Conservation (phyloP, 2,797 vertebrate species). For the Balearica regulorum region DNA sequence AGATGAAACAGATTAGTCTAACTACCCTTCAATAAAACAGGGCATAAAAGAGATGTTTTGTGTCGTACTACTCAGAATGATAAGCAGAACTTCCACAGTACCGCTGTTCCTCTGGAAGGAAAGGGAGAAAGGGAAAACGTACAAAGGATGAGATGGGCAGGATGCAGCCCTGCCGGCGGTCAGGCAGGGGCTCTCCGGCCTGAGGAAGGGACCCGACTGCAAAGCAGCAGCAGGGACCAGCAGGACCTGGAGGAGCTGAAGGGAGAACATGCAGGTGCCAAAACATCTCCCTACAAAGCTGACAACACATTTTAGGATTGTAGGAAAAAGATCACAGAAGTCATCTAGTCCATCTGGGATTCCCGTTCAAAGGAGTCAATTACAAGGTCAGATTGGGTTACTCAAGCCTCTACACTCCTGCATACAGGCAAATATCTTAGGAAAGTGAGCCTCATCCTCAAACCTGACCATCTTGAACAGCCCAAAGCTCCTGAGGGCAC, state of each 20-base stretch:
- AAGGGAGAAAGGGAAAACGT: not conserved
- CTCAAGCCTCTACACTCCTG: not conserved
- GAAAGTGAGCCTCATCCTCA: not conserved
- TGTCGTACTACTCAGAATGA: not conserved
- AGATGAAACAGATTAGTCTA: not conserved
- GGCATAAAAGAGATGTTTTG: not conserved
- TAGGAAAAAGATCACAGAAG: not conserved
- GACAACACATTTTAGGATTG: not conserved
- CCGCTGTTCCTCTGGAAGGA: not conserved
- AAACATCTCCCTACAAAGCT: not conserved
- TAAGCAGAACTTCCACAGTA: not conserved
- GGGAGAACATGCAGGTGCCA: not conserved
- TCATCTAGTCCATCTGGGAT: not conserved
- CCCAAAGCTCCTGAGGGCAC: not conserved
- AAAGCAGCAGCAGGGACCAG: not conserved
- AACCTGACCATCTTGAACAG: not conserved
- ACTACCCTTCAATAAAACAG: not conserved
- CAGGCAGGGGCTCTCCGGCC: not conserved
- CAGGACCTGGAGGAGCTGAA: not conserved
- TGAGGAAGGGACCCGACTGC: not conserved
- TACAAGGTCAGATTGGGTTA: not conserved
- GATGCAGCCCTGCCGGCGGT: rapidly evolving
- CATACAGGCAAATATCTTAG: not conserved
- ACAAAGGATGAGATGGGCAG: rapidly evolving
- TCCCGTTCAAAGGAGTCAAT: not conserved